phyloP scores from a whole-genome alignment of 2,113 vertebrate species.

The Ploceus nigricollis region DNA sequence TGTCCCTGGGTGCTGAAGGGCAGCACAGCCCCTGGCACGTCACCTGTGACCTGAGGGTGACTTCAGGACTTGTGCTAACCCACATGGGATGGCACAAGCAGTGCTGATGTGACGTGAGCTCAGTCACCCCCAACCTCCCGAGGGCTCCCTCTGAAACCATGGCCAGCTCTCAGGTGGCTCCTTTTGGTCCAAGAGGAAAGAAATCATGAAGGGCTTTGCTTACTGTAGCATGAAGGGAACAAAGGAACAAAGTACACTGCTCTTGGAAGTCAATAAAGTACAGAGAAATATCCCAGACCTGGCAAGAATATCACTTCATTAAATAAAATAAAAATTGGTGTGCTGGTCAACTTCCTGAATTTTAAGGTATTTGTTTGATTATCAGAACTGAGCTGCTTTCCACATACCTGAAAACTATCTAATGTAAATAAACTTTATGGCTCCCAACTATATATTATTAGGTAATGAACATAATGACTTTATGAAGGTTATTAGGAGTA shows the following conservation, averaged over 20 bases:
- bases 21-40: background rate
- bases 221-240: background rate
- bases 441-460: background rate
- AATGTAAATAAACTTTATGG: background rate
- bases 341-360: background rate
- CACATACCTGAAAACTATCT: background rate
- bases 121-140: background rate
- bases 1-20: background rate
- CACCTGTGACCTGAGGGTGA: background rate
- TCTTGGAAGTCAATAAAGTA: background rate
- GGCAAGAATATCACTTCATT: background rate
- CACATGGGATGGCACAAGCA: rapidly evolving
- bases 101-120: rapidly evolving
- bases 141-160: background rate
- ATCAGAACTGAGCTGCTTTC: background rate
- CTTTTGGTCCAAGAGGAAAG: background rate
- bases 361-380: background rate
- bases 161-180: background rate
- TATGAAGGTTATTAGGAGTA: conserved; percentile 10
- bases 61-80: background rate
- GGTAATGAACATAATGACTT: conserved; percentile 17
- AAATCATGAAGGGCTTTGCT: background rate
- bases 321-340: background rate
- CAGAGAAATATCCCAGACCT: background rate
- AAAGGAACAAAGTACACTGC: conserved; percentile 20